Evolutionary conservation across 2,113 vertebrate genomes (phyloP).

Genomic region (Eupsittula cactorum): DNA sequence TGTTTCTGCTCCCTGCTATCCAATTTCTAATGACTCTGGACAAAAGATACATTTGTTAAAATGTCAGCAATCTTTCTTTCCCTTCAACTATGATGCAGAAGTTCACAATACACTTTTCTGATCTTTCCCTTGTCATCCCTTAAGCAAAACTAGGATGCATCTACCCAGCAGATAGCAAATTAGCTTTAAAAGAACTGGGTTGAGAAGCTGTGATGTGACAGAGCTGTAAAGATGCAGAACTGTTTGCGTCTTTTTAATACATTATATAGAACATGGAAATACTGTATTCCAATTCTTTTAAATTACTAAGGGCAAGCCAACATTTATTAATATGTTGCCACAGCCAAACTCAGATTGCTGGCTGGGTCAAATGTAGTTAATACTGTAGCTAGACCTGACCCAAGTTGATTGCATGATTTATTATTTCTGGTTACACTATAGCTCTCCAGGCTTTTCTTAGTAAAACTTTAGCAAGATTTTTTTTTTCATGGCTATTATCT

Average conservation of each 20-base stretch:
- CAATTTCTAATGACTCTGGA: not conserved
- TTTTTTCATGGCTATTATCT: not conserved
- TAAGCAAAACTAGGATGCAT: not conserved
- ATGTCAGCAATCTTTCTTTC: not conserved
- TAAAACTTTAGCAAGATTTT: not conserved
- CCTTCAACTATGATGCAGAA: not conserved
- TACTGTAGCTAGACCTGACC: not conserved
- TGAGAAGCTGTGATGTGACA: not conserved
- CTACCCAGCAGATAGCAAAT: not conserved
- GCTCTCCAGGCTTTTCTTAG: not conserved
- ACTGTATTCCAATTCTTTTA: not conserved
- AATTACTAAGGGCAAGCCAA: not conserved
- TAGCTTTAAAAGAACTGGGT: not conserved
- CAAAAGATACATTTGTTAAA: conserved; percentile 10
- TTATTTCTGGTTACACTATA: not conserved
- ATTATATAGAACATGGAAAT: not conserved
- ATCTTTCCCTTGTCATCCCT: not conserved
- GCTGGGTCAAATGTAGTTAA: not conserved
- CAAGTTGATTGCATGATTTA: not conserved
- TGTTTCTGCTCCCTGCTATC: not conserved
- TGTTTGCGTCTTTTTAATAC: not conserved
- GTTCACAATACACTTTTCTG: not conserved
- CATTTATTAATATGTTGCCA: not conserved
- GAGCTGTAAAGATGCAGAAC: not conserved
- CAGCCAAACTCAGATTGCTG: not conserved